phyloP scores from a whole-genome alignment of 2,113 vertebrate genomes.

The Tachuris rubrigastra region DNA sequence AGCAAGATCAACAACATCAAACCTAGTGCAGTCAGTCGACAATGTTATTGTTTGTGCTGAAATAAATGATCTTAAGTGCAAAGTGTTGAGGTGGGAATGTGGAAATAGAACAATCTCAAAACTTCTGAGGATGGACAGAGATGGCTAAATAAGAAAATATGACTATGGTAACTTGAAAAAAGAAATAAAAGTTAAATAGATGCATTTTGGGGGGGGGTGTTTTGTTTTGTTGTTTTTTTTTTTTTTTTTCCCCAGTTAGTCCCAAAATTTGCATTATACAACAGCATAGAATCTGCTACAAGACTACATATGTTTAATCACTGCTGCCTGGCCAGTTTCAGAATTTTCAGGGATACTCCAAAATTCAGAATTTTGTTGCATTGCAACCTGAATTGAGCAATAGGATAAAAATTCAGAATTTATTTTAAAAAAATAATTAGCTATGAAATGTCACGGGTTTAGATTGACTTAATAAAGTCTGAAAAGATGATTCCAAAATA shows the following conservation, averaged over 20 bases:
- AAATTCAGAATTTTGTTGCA: not conserved
- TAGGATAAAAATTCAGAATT: not conserved
- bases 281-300: not conserved
- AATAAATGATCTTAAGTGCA: not conserved
- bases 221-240: no score
- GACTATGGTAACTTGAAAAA: not conserved
- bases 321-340: not conserved
- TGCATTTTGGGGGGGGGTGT: not conserved
- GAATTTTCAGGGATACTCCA: not conserved
- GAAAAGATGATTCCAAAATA: not conserved
- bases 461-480: not conserved
- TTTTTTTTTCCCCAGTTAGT: not conserved
- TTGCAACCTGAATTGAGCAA: not conserved
- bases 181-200: not conserved
- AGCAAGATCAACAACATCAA: not conserved
- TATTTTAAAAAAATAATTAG: not conserved
- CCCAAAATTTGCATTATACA: not conserved
- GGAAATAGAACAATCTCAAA: not conserved
- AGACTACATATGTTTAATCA: not conserved
- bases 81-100: not conserved
- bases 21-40: not conserved
- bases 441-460: not conserved
- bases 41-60: not conserved
- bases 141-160: not conserved
- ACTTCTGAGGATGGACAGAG: not conserved